Evolutionary conservation across 2,797 vertebrate genomes (phyloP), one percentile per base, ranked within the genome.

Genomic region (Lepus oiostolus): DNA sequence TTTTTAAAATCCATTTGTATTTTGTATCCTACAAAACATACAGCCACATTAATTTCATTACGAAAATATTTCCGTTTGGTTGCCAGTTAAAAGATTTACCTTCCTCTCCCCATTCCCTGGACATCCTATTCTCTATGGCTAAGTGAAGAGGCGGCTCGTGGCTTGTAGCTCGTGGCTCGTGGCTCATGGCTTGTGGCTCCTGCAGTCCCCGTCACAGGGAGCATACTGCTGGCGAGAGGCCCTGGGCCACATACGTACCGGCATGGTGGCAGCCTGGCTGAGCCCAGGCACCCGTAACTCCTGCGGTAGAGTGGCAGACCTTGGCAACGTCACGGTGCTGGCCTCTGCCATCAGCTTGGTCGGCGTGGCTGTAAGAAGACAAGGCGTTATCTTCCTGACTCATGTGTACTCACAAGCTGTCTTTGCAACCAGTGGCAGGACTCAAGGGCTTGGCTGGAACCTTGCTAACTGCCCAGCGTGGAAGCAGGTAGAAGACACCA

Each of bases 311-410:
- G 96, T 88, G 6, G 98, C 86, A 1, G 97, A 92, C 94, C 98
- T 97, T 72, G 98, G 97, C 95, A 98, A 93, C n/a, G 97, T 52
- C 0, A 97, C 93, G 94, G 96, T 54, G 91, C 93, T 98, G 68
- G 98, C 83, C 84, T 98, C 98, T 6, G 97, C 85, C 19, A 97
- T 96, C 96, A 98, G 96, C 93, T 98, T 98, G 95, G 98, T 97
- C 19, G 98, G 97, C 62, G 98, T 98, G 94, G 98, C 98, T 99
- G 96, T 77, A 97, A 98, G 87, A 90, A 97, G 97, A 80, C 11
- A 38, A 91, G 3, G 6, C 1, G 14, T 62, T 2, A 63, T 42
- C 30, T 82, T 93, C 30, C 62, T 35, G 54, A 83, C n/a, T 58
- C 28, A 26, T 13, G 24, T 4, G 1, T 2, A 4, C 58, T 32